phyloP scores from a whole-genome alignment of 1,140 invertebrate genomes.

The Drosophila azteca region DNA sequence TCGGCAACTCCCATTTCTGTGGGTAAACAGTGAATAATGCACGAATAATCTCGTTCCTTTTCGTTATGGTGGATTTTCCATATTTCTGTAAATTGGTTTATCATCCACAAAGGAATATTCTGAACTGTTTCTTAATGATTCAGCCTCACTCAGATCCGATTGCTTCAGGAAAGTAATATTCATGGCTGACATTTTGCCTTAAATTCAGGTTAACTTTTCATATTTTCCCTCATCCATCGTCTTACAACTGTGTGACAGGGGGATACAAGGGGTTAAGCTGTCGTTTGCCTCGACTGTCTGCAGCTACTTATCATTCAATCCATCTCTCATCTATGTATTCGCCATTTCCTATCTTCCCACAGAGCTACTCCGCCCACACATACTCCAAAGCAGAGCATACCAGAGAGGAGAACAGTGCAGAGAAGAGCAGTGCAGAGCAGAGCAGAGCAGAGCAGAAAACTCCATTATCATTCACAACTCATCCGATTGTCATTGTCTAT shows the following conservation, averaged over 20 bases:
- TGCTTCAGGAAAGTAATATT: too few species aligned
- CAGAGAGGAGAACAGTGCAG: neutral
- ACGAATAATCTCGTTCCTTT: too few species aligned
- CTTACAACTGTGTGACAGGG: neutral
- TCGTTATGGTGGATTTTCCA: neutral
- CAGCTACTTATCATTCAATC: conserved; percentile 57
- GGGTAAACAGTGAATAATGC: too few species aligned
- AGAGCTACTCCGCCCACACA: conserved; percentile 16
- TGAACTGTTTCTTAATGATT: too few species aligned
- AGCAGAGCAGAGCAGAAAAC: neutral
- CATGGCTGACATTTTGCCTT: too few species aligned
- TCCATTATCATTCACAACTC: conserved; percentile 79
- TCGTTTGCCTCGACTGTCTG: conserved; percentile 15
- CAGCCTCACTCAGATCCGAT: too few species aligned
- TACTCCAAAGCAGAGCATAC: neutral
- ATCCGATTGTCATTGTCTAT: conserved; percentile 80
- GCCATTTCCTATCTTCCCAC: conserved; percentile 33
- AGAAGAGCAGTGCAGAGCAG: too few species aligned
- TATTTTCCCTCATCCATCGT: neutral
- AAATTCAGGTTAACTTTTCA: neutral
- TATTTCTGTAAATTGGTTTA: too few species aligned
- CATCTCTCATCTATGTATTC: conserved; percentile 50
- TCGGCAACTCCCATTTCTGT: neutral
- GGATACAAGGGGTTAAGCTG: conserved; percentile 14
- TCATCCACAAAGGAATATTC: too few species aligned